Evolutionary conservation across 1,140 invertebrate species (phyloP), one percentile per base, ranked within the genome.

Genomic region (Muscidifurax raptorellus): DNA sequence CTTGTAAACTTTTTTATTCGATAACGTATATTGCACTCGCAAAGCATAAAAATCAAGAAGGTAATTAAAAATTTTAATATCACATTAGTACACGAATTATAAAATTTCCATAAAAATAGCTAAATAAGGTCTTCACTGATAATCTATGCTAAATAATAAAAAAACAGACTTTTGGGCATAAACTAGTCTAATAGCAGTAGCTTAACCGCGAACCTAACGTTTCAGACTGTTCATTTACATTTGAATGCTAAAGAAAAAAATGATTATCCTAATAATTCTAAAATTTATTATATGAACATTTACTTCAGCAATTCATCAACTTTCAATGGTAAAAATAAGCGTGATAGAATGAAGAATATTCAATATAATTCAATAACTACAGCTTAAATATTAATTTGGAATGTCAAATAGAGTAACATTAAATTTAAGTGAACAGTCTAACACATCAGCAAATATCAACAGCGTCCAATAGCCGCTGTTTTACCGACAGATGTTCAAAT

Each of bases 381-480:
- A 44, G 18, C 36, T 80, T 80, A 69, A 52, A 30, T 13, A 74
- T 28, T 75, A 66, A 82, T 82, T 76, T 76, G 72, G 52, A 76
- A 82, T 75, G 72, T 82, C 44, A 67, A 67, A 30, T 69, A 40
- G 22, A 67, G 66, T 18, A 44, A 25, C n/a, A 2, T 18, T 15
- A 52, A 82, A 76, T 82, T 25, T 67, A 76, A 82, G 30, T 76
- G 72, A 82, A 82, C 72, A 76, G 72, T 82, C 52, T 76, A 67
- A 40, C 15, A 69, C 12, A 4, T 15, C 4, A 28, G 27, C 3
- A 2, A 27, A 69, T 15, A 69, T 69, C 7, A 69, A 7, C 52
- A 59, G 52, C 52, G 18, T n/a, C 22, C 6, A 59, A 22, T 22
- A 59, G 15, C 30, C 27, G 27, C 66, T 59, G 27, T 69, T 69